phyloP scores from a whole-genome alignment of 2,113 vertebrate species.

The Podarcis muralis region DNA sequence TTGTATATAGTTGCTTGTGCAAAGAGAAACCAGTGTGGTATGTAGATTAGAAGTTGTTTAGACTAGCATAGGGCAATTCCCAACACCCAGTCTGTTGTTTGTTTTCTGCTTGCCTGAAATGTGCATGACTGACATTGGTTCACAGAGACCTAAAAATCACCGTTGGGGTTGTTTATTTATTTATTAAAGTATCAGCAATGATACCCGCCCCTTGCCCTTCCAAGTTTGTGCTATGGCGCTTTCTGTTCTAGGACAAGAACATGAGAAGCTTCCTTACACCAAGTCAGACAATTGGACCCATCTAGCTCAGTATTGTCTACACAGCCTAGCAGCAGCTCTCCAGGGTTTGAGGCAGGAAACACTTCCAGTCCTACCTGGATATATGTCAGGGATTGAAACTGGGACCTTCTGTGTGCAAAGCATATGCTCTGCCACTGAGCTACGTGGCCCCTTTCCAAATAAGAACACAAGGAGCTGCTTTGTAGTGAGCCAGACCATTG shows the following conservation, averaged over 20 bases:
- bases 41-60: background rate
- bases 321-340: no score
- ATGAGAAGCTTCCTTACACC: background rate
- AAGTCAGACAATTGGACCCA: no score
- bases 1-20: slow-evolving; percentile 4
- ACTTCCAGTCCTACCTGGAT: no score
- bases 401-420: no score
- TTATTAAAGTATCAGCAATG: background rate
- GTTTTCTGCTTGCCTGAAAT: background rate
- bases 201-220: background rate
- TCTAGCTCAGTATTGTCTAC: no score
- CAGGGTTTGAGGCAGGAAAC: no score
- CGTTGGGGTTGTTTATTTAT: background rate
- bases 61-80: background rate
- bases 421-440: no score
- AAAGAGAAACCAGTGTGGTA: slow-evolving; percentile 30
- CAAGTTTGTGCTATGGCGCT: background rate
- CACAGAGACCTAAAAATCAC: background rate
- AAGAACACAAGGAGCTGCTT: no score
- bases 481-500: no score
- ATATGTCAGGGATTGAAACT: no score
- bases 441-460: no score
- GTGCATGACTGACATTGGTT: background rate
- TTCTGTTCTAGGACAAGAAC: background rate
- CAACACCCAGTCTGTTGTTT: background rate